These are phyloP conservation scores for Oreortyx pictus DNA, from an alignment of 2,797 vertebrate genomes.

Conservation along the genomic window DNA sequence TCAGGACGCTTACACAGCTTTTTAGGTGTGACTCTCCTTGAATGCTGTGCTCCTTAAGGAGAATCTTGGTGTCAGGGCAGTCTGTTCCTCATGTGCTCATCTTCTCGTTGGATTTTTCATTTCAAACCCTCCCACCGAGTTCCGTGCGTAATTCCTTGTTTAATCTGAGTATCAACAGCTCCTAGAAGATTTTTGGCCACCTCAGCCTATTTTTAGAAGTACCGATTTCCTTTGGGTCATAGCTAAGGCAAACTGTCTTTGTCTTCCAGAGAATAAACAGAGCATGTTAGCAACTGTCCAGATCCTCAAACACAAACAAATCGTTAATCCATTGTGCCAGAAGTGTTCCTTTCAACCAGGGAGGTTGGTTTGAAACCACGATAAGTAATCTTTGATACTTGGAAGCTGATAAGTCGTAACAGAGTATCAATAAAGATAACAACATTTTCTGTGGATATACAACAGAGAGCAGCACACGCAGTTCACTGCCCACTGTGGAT, in stretches of 20 bases:
- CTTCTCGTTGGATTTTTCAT: slow-evolving; percentile 8
- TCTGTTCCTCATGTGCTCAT: background rate
- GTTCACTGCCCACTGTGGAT: background rate
- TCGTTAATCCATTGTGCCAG: slow-evolving; percentile 37
- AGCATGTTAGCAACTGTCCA: slow-evolving; percentile 13
- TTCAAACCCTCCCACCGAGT: background rate
- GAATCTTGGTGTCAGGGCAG: background rate
- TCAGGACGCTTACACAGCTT: slow-evolving; percentile 45
- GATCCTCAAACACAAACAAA: slow-evolving; percentile 28
- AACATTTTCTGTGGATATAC: background rate
- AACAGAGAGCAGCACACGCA: background rate
- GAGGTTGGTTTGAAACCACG: slow-evolving; percentile 43
- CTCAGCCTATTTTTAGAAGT: slow-evolving; percentile 33
- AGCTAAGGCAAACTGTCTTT: background rate
- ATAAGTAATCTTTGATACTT: slow-evolving; percentile 44
- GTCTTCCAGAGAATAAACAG: slow-evolving; percentile 40
- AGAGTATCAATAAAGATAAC: slow-evolving; percentile 45
- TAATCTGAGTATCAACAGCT: slow-evolving; percentile 2
- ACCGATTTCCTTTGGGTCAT: background rate
- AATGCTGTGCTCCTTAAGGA: background rate
- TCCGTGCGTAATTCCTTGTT: slow-evolving; percentile 23
- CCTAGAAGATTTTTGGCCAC: slow-evolving; percentile 18
- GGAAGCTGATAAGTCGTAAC: slow-evolving; percentile 33
- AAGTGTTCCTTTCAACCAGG: slow-evolving; percentile 10
- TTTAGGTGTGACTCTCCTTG: slow-evolving; percentile 8